These are phyloP conservation scores for Drosophila trapezifrons DNA, from an alignment of 1,140 invertebrate species.

Conservation along the genomic window DNA sequence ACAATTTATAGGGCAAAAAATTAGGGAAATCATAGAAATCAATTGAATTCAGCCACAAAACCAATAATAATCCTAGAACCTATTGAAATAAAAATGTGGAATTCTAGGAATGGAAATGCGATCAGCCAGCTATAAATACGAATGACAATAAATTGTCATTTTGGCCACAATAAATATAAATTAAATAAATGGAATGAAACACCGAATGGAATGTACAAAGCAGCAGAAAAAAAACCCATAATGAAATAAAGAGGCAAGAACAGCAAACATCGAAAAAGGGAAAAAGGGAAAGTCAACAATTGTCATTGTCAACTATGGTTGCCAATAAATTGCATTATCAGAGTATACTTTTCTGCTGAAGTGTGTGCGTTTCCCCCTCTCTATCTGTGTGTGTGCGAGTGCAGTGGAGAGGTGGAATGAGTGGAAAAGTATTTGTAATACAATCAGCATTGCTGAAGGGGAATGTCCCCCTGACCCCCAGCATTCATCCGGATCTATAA, in stretches of 20 bases:
- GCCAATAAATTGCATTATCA: conserved; percentile 82
- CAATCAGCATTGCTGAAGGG: conserved; percentile 52
- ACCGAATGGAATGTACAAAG: conserved; percentile 30
- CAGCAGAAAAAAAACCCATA: conserved; percentile 27
- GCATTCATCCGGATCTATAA: conserved; percentile 15
- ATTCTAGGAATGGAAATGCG: conserved; percentile 33
- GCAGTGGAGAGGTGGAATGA: not conserved
- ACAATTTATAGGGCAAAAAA: conserved; percentile 48
- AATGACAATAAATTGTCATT: conserved; percentile 76
- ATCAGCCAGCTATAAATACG: conserved; percentile 60
- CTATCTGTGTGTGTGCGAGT: not conserved
- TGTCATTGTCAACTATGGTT: conserved; percentile 73
- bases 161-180: conserved; percentile 66
- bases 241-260: conserved; percentile 31
- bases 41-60: conserved; percentile 38
- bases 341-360: conserved; percentile 48
- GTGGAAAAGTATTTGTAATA: conserved; percentile 69
- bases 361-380: not conserved
- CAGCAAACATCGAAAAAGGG: conserved; percentile 35
- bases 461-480: conserved; percentile 16
- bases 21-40: conserved; percentile 36
- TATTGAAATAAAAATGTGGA: conserved; percentile 23
- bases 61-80: conserved; percentile 43
- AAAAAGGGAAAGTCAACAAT: conserved; percentile 72
- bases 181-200: conserved; percentile 69